Conservation (phyloP, 2,797 vertebrate genomes). For the Thripadectes ignobilis region DNA sequence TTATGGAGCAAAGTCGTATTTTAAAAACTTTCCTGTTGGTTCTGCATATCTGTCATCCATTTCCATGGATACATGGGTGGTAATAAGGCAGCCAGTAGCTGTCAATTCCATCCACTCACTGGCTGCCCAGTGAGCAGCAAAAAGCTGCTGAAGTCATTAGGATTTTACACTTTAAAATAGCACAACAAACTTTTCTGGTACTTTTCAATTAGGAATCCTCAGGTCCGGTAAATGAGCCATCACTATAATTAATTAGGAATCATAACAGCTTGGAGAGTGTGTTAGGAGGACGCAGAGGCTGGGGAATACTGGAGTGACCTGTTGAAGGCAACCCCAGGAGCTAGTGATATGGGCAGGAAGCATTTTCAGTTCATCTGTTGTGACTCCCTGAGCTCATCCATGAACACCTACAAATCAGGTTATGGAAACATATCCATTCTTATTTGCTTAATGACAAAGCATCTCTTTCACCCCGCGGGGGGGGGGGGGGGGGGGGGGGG, state of each 20-base stretch:
- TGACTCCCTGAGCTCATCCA: not conserved
- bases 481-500: too few species aligned
- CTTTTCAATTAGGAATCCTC: not conserved
- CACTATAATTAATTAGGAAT: not conserved
- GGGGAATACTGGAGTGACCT: not conserved
- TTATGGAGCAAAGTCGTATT: not conserved
- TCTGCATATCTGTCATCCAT: constrained; percentile 29
- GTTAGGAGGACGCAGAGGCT: not conserved
- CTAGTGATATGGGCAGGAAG: not conserved
- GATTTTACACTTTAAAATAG: constrained; percentile 38
- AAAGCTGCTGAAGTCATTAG: constrained; percentile 51
- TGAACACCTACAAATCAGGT: not conserved
- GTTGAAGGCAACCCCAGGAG: not conserved
- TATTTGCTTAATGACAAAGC: not conserved
- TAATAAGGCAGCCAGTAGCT: constrained; percentile 22
- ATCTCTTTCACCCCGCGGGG: too few species aligned
- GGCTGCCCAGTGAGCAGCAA: constrained; percentile 33
- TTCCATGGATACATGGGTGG: constrained; percentile 51
- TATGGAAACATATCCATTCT: not conserved
- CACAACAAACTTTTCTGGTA: not conserved
- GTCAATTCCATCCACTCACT: constrained; percentile 47
- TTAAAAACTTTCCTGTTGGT: constrained; percentile 34
- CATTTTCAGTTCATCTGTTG: not conserved
- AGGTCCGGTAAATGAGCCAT: not conserved
- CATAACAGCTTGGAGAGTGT: not conserved